Evolutionary conservation across 2,888 invertebrate species (phyloP), one percentile per base, ranked within the genome.

Genomic region (Pecten maximus): DNA sequence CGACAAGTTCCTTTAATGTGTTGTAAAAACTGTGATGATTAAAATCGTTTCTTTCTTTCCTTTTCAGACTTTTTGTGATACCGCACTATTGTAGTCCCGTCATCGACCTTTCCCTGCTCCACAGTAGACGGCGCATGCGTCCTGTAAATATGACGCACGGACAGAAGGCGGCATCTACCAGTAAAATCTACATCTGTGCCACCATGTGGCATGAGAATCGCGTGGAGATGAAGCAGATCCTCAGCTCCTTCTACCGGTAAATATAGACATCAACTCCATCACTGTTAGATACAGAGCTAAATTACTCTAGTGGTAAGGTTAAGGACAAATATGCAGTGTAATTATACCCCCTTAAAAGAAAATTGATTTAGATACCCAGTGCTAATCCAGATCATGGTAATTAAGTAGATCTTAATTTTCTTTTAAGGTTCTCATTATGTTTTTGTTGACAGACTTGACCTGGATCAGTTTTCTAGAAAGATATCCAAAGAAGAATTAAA

Each of bases 121-220:
- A 99, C 94, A 99, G 99, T 96, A 97, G 99, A 93, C 95, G 98
- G 95, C 97, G 99, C 91, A 98, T 99, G 95, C 88, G 88, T 15
- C 88, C 89, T 3, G 88, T 90, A 0, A 60, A 90, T 16, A 93
- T 93, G 40, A 91, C 90, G 2, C 91, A 92, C 12, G 93, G 93
- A 87, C 91, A 92, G 88, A 89, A 91, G 15, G 93, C 95, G 6
- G 95, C 95, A 0, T 44, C 54, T 16, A 35, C 44, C 12, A 87
- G 87, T 28, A 92, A 92, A 96, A 99, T 99, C 94, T 99, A 98
- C 96, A 98, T 99, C 50, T 99, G 99, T 97, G 98, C 98, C 87
- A 99, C 99, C 94, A 99, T 99, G 99, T 99, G 99, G 99, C 99
- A 99, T 97, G 99, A 99, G 97, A 99, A 99, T 44, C 98, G 98